A percentile compares a stretch with the other conserved stretches of the same genome.
Evolutionary conservation across 2,797 vertebrate species (phyloP).

Genomic region (Pangasius mekongensis): DNA sequence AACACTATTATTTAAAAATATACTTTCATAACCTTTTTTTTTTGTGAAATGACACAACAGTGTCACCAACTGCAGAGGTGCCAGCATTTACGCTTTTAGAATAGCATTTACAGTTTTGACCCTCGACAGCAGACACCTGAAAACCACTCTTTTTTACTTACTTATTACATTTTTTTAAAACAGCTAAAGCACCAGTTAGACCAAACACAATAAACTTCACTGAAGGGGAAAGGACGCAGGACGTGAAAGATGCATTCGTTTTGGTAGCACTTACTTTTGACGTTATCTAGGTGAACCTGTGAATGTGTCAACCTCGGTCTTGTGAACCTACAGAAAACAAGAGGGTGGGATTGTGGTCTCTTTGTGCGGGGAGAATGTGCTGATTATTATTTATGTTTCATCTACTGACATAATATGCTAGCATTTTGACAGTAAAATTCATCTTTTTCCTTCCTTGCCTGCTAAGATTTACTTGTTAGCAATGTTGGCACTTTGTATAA

Average conservation of each 20-base stretch:
- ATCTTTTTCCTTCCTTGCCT: not conserved
- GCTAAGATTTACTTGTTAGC: not conserved
- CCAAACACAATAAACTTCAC: not conserved
- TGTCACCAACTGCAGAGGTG: no score
- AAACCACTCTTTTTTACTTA: not conserved
- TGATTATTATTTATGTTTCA: not conserved
- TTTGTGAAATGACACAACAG: no score
- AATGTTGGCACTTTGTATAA: not conserved
- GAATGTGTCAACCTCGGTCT: not conserved
- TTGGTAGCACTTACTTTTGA: not conserved
- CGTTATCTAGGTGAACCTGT: not conserved
- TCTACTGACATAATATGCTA: not conserved
- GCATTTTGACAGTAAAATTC: not conserved
- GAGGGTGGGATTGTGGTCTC: not conserved
- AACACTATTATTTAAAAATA: no score
- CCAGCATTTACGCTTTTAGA: no score
- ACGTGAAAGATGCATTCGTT: not conserved
- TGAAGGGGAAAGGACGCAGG: not conserved
- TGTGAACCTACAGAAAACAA: not conserved
- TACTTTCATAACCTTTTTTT: no score
- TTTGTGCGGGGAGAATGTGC: not conserved
- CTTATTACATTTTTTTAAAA: not conserved
- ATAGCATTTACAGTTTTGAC: not conserved
- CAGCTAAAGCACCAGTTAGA: not conserved
- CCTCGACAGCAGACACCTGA: not conserved